phyloP scores from a whole-genome alignment of 1,140 invertebrate genomes.

The Hypsibius dujardini region DNA sequence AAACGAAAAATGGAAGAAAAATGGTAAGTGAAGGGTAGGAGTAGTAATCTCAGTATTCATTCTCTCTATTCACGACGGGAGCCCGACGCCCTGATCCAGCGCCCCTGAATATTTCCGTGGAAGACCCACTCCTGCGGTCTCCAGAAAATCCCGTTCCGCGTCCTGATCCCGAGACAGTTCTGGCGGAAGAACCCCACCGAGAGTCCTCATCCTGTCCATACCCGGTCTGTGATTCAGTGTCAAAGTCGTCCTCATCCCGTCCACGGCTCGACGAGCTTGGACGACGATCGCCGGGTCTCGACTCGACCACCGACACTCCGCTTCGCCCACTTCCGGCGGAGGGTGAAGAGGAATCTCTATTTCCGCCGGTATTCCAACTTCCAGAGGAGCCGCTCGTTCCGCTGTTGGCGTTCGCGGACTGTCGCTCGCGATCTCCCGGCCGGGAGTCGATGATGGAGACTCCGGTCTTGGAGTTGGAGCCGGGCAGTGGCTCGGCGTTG shows the following conservation, averaged over 20 bases:
- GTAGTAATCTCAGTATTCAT: too few relatives aligned
- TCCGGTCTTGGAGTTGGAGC: slow-evolving; percentile 7
- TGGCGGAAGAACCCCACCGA: neutral
- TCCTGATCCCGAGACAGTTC: neutral
- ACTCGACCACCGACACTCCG: neutral
- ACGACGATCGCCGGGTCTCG: neutral
- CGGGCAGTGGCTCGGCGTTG: neutral
- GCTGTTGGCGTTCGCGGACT: neutral
- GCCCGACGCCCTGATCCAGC: too few relatives aligned
- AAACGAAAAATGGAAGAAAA: too few relatives aligned
- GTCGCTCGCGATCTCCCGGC: neutral
- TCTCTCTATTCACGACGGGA: too few relatives aligned
- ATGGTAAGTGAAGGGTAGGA: too few relatives aligned
- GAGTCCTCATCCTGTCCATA: neutral
- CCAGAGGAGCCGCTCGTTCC: neutral
- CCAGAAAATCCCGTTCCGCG: neutral
- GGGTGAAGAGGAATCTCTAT: neutral
- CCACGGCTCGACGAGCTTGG: neutral
- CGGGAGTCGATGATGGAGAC: neutral
- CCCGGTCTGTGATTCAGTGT: neutral
- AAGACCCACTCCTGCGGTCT: too few relatives aligned
- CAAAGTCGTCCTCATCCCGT: neutral
- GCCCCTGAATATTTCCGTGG: too few relatives aligned
- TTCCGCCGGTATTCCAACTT: too few relatives aligned
- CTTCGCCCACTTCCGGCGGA: neutral